Evolutionary conservation across 2,113 vertebrate species (phyloP).

Genomic region (Myrmecobius fasciatus): DNA sequence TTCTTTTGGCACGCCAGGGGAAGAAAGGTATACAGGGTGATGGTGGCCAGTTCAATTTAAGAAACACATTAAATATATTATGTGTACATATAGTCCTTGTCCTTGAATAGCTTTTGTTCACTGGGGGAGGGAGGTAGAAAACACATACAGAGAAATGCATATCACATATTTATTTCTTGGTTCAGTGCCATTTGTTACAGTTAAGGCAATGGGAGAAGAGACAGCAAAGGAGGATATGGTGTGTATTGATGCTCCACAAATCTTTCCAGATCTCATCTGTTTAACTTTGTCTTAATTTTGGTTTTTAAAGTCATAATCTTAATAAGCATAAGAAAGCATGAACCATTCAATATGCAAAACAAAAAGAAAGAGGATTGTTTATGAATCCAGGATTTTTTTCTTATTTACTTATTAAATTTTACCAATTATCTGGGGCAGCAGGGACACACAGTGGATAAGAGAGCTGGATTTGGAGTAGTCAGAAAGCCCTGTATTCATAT

Average conservation of each 20-base stretch:
- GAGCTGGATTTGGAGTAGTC: background rate
- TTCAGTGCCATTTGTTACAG: background rate
- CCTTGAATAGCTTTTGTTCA: background rate
- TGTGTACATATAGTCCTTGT: background rate
- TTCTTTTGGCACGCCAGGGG: background rate
- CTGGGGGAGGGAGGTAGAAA: background rate
- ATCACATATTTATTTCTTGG: background rate
- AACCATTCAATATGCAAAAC: background rate
- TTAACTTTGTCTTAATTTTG: background rate
- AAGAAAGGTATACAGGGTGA: background rate
- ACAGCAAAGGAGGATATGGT: background rate
- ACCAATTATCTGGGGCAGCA: background rate
- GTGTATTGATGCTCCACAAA: background rate
- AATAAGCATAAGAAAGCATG: background rate
- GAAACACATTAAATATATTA: background rate
- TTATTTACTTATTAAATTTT: background rate
- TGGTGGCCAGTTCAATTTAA: background rate
- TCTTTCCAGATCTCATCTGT: background rate
- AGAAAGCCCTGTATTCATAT: background rate
- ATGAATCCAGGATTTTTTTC: background rate
- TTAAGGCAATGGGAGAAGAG: background rate
- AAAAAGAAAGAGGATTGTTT: background rate
- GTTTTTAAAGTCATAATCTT: background rate
- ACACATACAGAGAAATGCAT: background rate
- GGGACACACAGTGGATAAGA: background rate